Evolutionary conservation across 1,140 invertebrate genomes (phyloP).

Genomic region (Drosophila repletoides): DNA sequence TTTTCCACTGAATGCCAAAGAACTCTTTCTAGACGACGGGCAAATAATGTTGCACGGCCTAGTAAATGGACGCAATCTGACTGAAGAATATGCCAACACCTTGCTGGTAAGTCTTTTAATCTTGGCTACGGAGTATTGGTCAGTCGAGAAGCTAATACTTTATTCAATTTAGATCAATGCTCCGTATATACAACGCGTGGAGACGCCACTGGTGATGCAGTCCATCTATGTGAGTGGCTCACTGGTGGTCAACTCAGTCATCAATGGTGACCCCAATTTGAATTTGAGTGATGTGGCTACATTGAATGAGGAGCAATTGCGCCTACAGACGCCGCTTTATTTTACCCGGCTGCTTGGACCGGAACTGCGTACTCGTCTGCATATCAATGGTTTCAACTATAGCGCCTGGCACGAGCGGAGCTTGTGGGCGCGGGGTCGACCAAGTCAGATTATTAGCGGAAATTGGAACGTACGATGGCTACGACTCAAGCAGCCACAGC

Average conservation of each 20-base stretch:
- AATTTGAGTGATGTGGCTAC: constrained; percentile 63
- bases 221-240: constrained; percentile 31
- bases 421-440: constrained; percentile 43
- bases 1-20: constrained; percentile 25
- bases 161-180: constrained; percentile 39
- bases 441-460: constrained; percentile 54
- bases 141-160: not conserved
- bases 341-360: constrained; percentile 49
- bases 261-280: constrained; percentile 48
- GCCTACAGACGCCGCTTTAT: constrained; percentile 62
- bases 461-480: constrained; percentile 67
- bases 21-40: constrained; percentile 49
- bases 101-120: constrained; percentile 57
- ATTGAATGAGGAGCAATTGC: constrained; percentile 25
- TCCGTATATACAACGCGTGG: constrained; percentile 35
- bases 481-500: constrained; percentile 36
- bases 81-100: constrained; percentile 63
- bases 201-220: constrained; percentile 54
- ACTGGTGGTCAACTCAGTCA: constrained; percentile 19
- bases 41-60: constrained; percentile 25
- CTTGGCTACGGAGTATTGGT: not conserved
- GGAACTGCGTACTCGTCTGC: constrained; percentile 38
- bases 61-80: constrained; percentile 56
- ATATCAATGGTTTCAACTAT: constrained; percentile 64
- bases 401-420: constrained; percentile 53